Evolutionary conservation across 2,888 invertebrate genomes (phyloP).

Genomic region (Acronicta psi): DNA sequence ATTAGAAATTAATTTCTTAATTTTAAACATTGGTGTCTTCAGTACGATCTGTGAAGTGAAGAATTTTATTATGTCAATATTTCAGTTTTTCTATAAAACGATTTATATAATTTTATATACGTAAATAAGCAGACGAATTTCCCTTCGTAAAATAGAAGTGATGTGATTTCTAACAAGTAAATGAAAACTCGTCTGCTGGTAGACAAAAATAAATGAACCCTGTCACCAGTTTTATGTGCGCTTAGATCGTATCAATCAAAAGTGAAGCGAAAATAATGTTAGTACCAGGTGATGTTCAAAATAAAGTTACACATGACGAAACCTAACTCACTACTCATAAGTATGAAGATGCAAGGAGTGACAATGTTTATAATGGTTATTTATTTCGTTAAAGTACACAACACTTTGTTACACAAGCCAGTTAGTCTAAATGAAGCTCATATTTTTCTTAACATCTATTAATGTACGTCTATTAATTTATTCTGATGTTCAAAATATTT

Average conservation of each 20-base stretch:
- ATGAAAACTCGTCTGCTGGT: slow-evolving; percentile 76
- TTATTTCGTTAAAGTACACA: slow-evolving; percentile 79
- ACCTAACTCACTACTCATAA: slow-evolving; percentile 43
- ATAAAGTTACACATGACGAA: slow-evolving; percentile 37
- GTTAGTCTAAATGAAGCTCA: slow-evolving; percentile 88
- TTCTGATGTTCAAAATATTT: slow-evolving; percentile 52
- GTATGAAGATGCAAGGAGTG: slow-evolving; percentile 63
- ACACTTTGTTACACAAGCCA: slow-evolving; percentile 85
- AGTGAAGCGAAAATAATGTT: slow-evolving; percentile 52
- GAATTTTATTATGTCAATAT: slow-evolving; percentile 53
- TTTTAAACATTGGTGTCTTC: slow-evolving; percentile 62
- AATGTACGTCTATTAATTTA: slow-evolving; percentile 71
- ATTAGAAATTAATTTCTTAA: slow-evolving; percentile 49
- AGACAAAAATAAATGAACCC: slow-evolving; percentile 86
- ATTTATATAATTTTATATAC: slow-evolving; percentile 68
- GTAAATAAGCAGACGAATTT: slow-evolving; percentile 76
- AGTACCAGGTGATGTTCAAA: slow-evolving; percentile 47
- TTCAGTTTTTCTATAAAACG: slow-evolving; percentile 66
- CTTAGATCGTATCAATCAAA: slow-evolving; percentile 72
- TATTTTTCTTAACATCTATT: slow-evolving; percentile 87
- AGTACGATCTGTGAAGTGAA: slow-evolving; percentile 60
- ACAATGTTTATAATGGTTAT: slow-evolving; percentile 62
- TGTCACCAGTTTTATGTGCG: slow-evolving; percentile 86
- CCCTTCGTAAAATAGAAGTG: slow-evolving; percentile 74
- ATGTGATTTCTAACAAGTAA: slow-evolving; percentile 66